Evolutionary conservation across 2,113 vertebrate genomes (phyloP).

Genomic region (Scytalopus superciliaris): DNA sequence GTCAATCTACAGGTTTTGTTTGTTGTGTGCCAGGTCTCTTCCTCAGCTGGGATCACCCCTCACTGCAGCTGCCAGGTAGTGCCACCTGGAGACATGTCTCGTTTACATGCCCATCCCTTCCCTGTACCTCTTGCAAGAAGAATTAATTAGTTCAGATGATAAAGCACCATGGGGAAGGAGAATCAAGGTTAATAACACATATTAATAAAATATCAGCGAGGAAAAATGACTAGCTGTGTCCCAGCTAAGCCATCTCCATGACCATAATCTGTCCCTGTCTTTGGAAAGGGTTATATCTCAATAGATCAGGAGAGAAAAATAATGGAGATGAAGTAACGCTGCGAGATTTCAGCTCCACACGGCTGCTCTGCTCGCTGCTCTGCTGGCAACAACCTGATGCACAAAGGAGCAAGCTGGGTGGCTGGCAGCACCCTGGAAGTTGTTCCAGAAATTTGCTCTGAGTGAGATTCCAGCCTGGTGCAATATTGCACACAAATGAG

Average conservation of each 20-base stretch:
- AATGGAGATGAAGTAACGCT: background rate
- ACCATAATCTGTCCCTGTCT: conserved; percentile 4
- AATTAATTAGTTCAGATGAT: conserved; percentile 57
- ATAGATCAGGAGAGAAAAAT: conserved; percentile 17
- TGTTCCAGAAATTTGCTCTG: background rate
- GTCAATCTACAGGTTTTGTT: fast-evolving
- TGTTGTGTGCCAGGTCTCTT: background rate
- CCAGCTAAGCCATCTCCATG: conserved; percentile 35
- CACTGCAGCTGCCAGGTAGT: background rate
- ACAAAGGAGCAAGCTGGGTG: background rate
- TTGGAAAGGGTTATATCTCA: background rate
- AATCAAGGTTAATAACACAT: conserved; percentile 56
- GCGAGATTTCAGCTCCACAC: background rate
- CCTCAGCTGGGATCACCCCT: background rate
- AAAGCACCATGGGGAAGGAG: conserved; percentile 45
- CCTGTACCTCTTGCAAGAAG: background rate
- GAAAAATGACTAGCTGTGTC: conserved; percentile 32
- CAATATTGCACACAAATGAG: fast-evolving
- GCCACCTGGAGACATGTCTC: background rate
- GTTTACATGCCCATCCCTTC: background rate
- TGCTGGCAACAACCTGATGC: background rate
- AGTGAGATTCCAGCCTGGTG: background rate
- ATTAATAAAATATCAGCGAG: conserved; percentile 62
- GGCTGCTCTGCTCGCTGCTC: background rate
- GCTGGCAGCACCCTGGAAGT: background rate